A percentile compares a stretch with the other conserved stretches of the same genome.
Evolutionary conservation across 2,888 invertebrate genomes (phyloP).

Genomic region (Mantis religiosa): DNA sequence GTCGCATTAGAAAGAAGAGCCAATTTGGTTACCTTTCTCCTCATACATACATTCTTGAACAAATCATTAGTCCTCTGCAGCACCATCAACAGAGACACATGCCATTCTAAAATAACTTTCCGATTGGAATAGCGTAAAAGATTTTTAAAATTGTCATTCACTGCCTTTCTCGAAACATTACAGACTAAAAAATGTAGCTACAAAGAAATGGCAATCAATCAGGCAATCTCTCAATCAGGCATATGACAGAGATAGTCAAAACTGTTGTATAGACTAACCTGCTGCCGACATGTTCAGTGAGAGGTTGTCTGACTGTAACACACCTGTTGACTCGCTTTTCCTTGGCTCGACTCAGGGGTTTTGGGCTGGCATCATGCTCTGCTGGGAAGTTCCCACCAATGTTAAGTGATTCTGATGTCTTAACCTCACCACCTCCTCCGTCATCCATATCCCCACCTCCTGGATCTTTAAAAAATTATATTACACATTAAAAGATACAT

Average conservation of each 20-base stretch:
- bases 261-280: conserved; percentile 22
- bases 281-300: conserved; percentile 31
- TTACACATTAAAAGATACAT: conserved; percentile 34
- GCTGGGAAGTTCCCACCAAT: conserved; percentile 34
- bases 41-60: no score
- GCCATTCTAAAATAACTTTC: not conserved
- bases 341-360: conserved; percentile 43
- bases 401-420: conserved; percentile 31
- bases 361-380: conserved; percentile 46
- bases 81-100: not conserved
- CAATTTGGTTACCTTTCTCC: not conserved
- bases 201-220: not conserved
- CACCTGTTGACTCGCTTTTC: conserved; percentile 44
- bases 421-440: conserved; percentile 30
- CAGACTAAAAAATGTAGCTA: no score
- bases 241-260: not conserved
- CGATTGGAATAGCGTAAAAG: not conserved
- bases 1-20: no score
- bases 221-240: not conserved
- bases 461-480: conserved; percentile 27
- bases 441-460: conserved; percentile 29
- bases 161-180: no score
- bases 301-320: conserved; percentile 31
- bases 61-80: no score
- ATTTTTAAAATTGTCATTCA: not conserved